Evolutionary conservation across 2,797 vertebrate genomes (phyloP), one percentile per base, ranked within the genome.

Genomic region (Acipenser oxyrinchus): DNA sequence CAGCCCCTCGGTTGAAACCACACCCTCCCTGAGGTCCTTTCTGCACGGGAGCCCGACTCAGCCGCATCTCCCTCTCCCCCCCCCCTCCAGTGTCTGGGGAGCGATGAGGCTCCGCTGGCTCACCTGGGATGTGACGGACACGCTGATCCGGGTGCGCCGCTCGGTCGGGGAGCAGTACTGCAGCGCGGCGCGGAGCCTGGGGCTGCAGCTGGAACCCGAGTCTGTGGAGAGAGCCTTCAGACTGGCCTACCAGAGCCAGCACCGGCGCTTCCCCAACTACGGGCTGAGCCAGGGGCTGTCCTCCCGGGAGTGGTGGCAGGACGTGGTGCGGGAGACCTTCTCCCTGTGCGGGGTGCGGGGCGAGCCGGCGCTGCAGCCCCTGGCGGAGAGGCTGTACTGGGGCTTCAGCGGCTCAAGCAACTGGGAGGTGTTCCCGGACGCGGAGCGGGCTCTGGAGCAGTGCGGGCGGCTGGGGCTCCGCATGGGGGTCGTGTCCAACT

Each of bases 101-200:
- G 75, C 63, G 4, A 94, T 93, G 93, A 67, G 64, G 52, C 82
- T 94, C 23, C 88, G 83, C 13, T 91, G 95, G 68, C 79, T 99
- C 59, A 89, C 97, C 0, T 99, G 96, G 96, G 96, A 98, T 0
- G 90, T 95, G 71, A 97, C 93, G 67, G 94, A 97, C 82, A 98
- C 96, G 0, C 79, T 99, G 64, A 77, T 99, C 64, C 92, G 88
- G 71, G 86, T 97, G 66, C 90, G 90, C 15, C 68, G 48, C 4
- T 90, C 96, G 0, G 84, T 96, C 1, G 94, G 92, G 1, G 81
- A 90, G 63, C 92, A 93, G 63, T 99, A 98, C 51, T 89, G 90
- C 1, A 77, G 80, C 3, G 91, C 89, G 76, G 95, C 94, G 12
- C 75, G 18, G 67, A 82, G 74, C 12, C 76, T 79, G 0, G 94